Evolutionary conservation across 2,888 invertebrate genomes (phyloP).

Genomic region (Spodoptera picta): DNA sequence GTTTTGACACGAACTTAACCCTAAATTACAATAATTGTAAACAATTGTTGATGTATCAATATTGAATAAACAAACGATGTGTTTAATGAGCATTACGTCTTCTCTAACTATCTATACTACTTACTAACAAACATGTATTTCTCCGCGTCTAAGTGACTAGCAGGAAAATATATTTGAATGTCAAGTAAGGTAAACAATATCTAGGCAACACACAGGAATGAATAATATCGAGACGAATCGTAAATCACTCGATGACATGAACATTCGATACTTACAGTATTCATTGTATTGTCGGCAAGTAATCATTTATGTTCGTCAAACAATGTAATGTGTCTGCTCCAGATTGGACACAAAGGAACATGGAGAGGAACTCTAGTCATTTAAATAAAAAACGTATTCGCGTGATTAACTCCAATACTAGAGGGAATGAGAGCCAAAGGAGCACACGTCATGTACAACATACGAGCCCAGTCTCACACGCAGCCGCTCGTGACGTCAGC

Average conservation of each 20-base stretch:
- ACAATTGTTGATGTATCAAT: too few relatives aligned
- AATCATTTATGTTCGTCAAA: conserved; percentile 58
- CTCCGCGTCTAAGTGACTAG: conserved; percentile 22
- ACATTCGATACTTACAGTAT: conserved; percentile 52
- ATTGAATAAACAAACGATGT: too few relatives aligned
- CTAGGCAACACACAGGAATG: conserved; percentile 49
- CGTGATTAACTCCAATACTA: conserved; percentile 34
- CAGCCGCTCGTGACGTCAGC: neutral
- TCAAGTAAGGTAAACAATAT: conserved; percentile 54
- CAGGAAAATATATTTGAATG: conserved; percentile 43
- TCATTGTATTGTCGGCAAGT: conserved; percentile 51
- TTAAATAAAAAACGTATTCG: conserved; percentile 44
- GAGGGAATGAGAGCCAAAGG: conserved; percentile 2
- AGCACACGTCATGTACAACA: neutral
- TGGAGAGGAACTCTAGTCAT: conserved; percentile 42
- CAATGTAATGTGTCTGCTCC: conserved; percentile 50
- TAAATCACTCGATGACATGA: conserved; percentile 53
- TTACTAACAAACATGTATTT: neutral
- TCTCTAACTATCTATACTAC: too few relatives aligned
- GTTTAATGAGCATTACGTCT: too few relatives aligned
- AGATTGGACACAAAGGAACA: conserved; percentile 49
- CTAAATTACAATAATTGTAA: too few relatives aligned
- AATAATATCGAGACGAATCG: conserved; percentile 45
- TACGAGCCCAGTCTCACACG: too few relatives aligned
- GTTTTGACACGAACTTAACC: too few relatives aligned